Percentiles rank a stretch among this genome's conserved stretches.
Conservation (phyloP, 2,113 vertebrate species). For the Benitochromis conjunctus region DNA sequence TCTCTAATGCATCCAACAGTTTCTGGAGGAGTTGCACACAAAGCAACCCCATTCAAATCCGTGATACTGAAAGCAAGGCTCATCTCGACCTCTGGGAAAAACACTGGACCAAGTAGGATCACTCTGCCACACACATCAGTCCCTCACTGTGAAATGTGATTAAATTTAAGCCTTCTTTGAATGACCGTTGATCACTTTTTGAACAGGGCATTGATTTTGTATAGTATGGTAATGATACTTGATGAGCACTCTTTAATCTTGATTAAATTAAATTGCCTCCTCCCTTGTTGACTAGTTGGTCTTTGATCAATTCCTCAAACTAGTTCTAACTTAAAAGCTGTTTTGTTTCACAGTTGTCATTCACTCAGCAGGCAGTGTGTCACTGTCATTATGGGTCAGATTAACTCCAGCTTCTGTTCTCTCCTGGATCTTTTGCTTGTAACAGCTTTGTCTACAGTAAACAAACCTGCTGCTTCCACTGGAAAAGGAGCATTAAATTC, state of each 20-base stretch:
- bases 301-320: neutral
- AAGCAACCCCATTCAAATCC: conserved; percentile 36
- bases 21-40: conserved; percentile 19
- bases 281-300: neutral
- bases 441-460: conserved; percentile 32
- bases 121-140: neutral
- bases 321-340: neutral
- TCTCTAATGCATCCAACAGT: conserved; percentile 4
- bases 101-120: conserved; percentile 42
- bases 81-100: conserved; percentile 22
- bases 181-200: neutral
- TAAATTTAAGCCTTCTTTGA: neutral
- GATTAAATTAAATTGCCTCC: neutral
- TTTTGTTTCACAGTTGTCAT: neutral
- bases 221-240: neutral
- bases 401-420: neutral
- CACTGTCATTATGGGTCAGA: conserved; percentile 9
- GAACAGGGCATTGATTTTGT: neutral
- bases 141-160: neutral
- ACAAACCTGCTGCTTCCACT: conserved; percentile 27
- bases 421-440: conserved; percentile 7
- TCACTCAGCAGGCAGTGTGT: neutral
- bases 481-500: conserved; percentile 7
- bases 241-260: neutral
- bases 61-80: conserved; percentile 30